These are phyloP conservation scores for Tenthredo scrophulariae DNA, from an alignment of 2,888 invertebrate species.

Conservation along the genomic window DNA sequence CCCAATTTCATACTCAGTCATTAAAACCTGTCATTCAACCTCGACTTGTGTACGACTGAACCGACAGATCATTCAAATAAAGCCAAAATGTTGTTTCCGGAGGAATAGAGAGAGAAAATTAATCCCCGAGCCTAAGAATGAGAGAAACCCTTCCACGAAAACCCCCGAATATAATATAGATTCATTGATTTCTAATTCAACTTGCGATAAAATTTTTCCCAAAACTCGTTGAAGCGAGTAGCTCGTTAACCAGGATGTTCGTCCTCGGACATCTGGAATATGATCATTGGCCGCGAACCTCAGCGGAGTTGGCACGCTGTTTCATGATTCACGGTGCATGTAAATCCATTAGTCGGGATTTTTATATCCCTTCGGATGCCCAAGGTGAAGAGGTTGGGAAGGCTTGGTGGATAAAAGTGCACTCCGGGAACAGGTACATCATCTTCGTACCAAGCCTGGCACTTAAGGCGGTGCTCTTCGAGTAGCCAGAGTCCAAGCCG, in stretches of 20 bases:
- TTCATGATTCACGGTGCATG: constrained; percentile 56
- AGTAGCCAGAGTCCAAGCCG: not conserved
- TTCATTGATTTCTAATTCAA: not conserved
- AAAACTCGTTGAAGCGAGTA: not conserved
- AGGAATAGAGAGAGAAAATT: not conserved
- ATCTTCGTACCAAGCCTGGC: constrained; percentile 39
- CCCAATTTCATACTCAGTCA: not conserved
- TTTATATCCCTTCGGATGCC: constrained; percentile 52
- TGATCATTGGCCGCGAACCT: constrained; percentile 10
- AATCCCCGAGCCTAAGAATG: not conserved
- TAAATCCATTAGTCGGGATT: constrained; percentile 66
- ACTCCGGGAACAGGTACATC: constrained; percentile 31
- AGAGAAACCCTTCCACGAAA: not conserved
- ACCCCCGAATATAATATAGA: not conserved
- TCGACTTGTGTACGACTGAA: not conserved
- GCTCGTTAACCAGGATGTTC: constrained; percentile 23
- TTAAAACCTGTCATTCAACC: not conserved
- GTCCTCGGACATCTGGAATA: not conserved
- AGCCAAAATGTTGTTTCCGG: not conserved
- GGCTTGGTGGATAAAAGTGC: not conserved
- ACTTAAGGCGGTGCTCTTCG: constrained; percentile 30
- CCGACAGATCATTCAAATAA: not conserved
- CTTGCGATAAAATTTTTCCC: too few relatives aligned
- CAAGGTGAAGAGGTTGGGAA: constrained; percentile 47
- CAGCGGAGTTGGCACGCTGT: not conserved